phyloP scores from a whole-genome alignment of 2,797 vertebrate species.

The Allochrocebus solatus region DNA sequence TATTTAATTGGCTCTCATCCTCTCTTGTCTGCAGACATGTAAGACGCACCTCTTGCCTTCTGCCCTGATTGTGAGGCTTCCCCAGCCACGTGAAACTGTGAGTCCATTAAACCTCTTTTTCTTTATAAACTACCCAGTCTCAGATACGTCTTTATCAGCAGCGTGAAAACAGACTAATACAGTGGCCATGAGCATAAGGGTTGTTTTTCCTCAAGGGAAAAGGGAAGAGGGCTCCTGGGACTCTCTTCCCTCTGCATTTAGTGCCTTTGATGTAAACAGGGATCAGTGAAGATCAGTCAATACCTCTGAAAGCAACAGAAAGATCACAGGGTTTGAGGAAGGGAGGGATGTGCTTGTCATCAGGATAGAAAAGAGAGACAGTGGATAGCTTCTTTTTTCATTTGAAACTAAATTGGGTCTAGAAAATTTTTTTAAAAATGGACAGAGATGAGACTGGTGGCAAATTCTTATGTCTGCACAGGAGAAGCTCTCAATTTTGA shows the following conservation, averaged over 20 bases:
- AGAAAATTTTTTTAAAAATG: not conserved
- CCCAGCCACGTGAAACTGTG: rapidly evolving
- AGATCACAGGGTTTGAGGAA: not conserved
- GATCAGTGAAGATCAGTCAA: not conserved
- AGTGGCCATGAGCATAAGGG: not conserved
- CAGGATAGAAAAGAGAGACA: not conserved
- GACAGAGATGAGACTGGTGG: not conserved
- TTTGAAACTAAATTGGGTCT: not conserved
- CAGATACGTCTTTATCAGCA: not conserved
- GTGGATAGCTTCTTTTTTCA: not conserved
- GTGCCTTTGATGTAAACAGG: not conserved
- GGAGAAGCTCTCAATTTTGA: not conserved
- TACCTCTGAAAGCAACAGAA: not conserved
- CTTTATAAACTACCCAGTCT: not conserved
- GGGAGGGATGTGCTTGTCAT: not conserved
- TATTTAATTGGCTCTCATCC: not conserved
- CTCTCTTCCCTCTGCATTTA: not conserved
- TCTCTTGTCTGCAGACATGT: not conserved
- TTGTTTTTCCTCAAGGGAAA: not conserved
- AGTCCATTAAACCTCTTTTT: not conserved
- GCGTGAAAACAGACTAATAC: not conserved
- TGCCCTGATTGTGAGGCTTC: not conserved
- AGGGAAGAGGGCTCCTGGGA: not conserved
- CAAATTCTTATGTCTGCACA: not conserved
- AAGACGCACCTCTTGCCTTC: not conserved